Evolutionary conservation across 92 coral and sea anemone genomes (phyloP), one percentile per base, ranked within the genome.

Genomic region (Micromussa lordhowensis): DNA sequence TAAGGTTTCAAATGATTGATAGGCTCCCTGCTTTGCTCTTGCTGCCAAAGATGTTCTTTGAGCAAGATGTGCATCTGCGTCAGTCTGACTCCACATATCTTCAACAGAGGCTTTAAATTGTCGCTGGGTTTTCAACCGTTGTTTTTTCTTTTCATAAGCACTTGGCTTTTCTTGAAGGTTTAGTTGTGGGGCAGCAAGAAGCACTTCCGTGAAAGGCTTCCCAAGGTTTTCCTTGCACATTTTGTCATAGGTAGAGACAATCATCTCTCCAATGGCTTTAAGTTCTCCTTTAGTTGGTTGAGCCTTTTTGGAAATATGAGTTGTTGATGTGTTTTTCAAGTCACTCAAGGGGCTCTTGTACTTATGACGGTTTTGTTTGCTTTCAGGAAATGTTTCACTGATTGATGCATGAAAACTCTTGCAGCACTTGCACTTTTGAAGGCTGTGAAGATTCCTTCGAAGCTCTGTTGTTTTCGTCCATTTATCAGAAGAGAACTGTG

Each of bases 201-300:
- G 81, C 24, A 88, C 79, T 31, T 88, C 86, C 31, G 75, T 44
- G 61, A 88, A 88, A 35, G 82, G 71, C 86, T 57, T 81, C 61
- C 91, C 86, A 21, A 88, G 35, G 74, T 88, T 68, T 88, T 88
- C 91, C 26, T 82, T 82, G 77, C 91, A 88, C 22, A 72, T 28
- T 15, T 75, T 55, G 17, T 89, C 84, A 54, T 72, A 51, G 36
- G 85, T 85, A n/a, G 83, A 82, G 53, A 70, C 77, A 3, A 89
- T 82, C 92, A 89, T 89, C 51, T 83, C 88, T n/a, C 88, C 92
- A 38, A 89, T 40, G 21, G 58, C 83, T 44, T 63, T 77, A 32
- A 83, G 54, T 78, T 77, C 92, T 36, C 69, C 77, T 82, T 77
- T 89, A 59, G 84, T 89, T 55, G 84, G 88, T 68, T 83, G 61